Evolutionary conservation across 1,140 invertebrate genomes (phyloP).

Genomic region (Mesaphorura yosii): DNA sequence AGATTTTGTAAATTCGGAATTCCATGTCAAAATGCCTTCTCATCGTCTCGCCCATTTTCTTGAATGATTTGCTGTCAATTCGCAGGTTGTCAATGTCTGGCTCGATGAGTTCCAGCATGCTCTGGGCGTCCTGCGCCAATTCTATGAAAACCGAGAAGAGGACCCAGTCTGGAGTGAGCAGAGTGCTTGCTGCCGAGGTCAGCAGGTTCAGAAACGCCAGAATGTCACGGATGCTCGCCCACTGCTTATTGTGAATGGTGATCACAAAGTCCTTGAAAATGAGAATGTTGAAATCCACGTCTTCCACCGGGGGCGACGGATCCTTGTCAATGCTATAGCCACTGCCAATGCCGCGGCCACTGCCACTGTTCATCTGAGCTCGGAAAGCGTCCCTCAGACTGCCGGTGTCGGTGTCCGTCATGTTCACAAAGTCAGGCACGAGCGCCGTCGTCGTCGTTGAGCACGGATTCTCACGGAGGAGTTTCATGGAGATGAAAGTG

Average conservation of each 20-base stretch:
- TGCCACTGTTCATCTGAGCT: no score
- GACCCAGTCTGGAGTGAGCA: slow-evolving; percentile 1
- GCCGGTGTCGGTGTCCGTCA: no score
- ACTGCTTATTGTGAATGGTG: background rate
- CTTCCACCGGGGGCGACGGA: no score
- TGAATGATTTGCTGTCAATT: background rate
- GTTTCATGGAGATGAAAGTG: background rate
- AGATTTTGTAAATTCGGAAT: slow-evolving; percentile 8
- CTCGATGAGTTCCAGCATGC: background rate
- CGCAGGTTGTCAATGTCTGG: background rate
- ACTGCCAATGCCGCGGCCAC: no score
- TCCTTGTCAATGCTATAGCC: background rate
- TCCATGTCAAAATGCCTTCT: slow-evolving; percentile 5
- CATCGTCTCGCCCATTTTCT: background rate
- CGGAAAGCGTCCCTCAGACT: no score
- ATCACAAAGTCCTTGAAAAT: slow-evolving; percentile 8
- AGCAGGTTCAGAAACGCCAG: slow-evolving; percentile 5
- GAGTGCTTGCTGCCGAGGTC: background rate
- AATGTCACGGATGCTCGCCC: slow-evolving; percentile 2
- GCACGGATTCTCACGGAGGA: background rate
- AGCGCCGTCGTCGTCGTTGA: no score
- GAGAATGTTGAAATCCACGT: slow-evolving; percentile 8
- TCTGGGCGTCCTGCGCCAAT: slow-evolving; percentile 7
- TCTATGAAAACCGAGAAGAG: slow-evolving; percentile 8
- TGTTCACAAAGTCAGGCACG: no score